Evolutionary conservation across 2,888 invertebrate genomes (phyloP).

Genomic region (Trachelus iudaicus): DNA sequence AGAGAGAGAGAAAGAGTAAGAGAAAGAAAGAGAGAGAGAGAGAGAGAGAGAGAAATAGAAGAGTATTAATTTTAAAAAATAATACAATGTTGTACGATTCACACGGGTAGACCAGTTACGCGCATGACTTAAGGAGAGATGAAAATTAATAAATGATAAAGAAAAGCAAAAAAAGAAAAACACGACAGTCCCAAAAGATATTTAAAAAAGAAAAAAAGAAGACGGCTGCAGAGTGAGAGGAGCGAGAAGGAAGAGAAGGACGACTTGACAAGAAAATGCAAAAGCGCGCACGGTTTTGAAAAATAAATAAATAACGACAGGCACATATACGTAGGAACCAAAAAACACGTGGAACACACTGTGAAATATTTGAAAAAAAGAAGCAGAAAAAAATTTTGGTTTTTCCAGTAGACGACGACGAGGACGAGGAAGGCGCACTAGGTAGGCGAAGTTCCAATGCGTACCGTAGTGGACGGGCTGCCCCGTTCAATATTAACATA

Average conservation of each 20-base stretch:
- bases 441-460: neutral
- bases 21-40: neutral
- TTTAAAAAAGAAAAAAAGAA: neutral
- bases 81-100: neutral
- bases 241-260: neutral
- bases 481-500: neutral
- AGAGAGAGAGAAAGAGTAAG: constrained; percentile 1
- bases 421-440: neutral
- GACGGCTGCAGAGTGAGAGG: neutral
- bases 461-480: neutral
- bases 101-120: neutral
- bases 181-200: neutral
- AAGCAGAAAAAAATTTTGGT: neutral
- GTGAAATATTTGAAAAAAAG: neutral
- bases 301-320: neutral
- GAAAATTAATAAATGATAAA: neutral
- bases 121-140: neutral
- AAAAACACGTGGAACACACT: neutral
- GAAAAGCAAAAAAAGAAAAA: neutral
- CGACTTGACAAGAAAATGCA: neutral
- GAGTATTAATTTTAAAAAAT: neutral
- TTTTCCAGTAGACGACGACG: neutral
- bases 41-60: neutral
- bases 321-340: neutral
- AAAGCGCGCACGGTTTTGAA: neutral